These are phyloP conservation scores for Meriones unguiculatus DNA, from an alignment of 2,113 vertebrate genomes.

Conservation along the genomic window DNA sequence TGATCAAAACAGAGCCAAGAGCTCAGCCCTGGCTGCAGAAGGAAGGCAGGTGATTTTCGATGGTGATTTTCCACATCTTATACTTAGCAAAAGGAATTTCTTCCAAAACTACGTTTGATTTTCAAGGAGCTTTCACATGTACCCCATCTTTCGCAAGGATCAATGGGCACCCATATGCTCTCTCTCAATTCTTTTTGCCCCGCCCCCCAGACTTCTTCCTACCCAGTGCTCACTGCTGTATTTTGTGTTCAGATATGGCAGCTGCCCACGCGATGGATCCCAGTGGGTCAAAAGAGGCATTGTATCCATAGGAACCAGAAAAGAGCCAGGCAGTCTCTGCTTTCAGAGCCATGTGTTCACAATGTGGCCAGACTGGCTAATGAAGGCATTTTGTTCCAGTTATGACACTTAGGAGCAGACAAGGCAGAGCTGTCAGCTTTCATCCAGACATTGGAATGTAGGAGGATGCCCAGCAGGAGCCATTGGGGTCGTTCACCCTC, in stretches of 20 bases:
- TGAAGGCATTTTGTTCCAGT: slow-evolving; percentile 34
- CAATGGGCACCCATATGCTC: not conserved
- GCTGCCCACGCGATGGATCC: not conserved
- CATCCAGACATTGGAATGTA: not conserved
- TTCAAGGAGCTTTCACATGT: slow-evolving; percentile 27
- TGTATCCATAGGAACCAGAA: slow-evolving; percentile 61
- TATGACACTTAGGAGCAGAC: slow-evolving; percentile 33
- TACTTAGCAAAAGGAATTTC: slow-evolving; percentile 33
- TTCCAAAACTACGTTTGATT: not conserved
- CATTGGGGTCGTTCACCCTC: not conserved
- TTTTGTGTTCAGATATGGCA: slow-evolving; percentile 21
- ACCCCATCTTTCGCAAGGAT: not conserved
- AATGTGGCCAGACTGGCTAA: slow-evolving; percentile 49
- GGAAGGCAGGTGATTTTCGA: not conserved
- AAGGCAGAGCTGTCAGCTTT: slow-evolving; percentile 33
- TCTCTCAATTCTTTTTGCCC: not conserved
- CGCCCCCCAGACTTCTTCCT: not conserved
- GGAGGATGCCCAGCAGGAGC: not conserved
- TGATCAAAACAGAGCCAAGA: slow-evolving; percentile 5
- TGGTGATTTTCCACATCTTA: not conserved
- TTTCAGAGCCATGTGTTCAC: not conserved
- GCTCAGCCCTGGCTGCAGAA: not conserved
- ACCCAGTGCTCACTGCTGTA: not conserved
- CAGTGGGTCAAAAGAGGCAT: not conserved
- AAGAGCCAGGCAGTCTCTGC: slow-evolving; percentile 37